Percentiles rank a stretch among this genome's conserved stretches.
Evolutionary conservation across 2,113 vertebrate species (phyloP).

Genomic region (Thamnaconus septentrionalis): DNA sequence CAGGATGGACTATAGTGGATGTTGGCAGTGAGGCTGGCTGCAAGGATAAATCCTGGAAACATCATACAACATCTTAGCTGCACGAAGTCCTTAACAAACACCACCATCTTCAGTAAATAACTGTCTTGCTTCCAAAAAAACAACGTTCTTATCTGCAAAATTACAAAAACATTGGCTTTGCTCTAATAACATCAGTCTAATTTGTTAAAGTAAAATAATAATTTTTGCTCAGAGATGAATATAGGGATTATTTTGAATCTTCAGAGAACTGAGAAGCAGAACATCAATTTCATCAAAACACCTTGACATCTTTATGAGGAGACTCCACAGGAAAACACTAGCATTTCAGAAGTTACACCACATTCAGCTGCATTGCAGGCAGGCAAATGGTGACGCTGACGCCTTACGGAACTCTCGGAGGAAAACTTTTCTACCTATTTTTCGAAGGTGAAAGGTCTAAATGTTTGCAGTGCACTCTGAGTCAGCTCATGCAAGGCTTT

Average conservation of each 20-base stretch:
- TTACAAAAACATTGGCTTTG: background rate
- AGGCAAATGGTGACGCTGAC: too few relatives aligned
- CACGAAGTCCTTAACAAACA: slow-evolving; percentile 56
- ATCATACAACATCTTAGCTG: slow-evolving; percentile 77
- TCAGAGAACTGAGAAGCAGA: slow-evolving; percentile 1
- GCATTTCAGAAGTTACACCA: too few relatives aligned
- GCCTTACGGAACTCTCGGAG: too few relatives aligned
- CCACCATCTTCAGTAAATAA: slow-evolving; percentile 13
- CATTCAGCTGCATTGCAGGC: too few relatives aligned
- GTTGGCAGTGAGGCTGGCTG: slow-evolving; percentile 93
- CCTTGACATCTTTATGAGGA: background rate
- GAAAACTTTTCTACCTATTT: too few relatives aligned
- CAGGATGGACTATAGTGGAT: slow-evolving; percentile 96
- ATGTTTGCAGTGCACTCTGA: too few relatives aligned
- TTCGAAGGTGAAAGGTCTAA: too few relatives aligned
- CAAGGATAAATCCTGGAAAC: slow-evolving; percentile 91
- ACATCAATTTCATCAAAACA: slow-evolving; percentile 5
- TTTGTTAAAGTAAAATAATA: background rate
- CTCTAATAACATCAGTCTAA: background rate
- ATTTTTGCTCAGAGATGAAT: too few relatives aligned
- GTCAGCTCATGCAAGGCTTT: background rate
- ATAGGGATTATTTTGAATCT: too few relatives aligned
- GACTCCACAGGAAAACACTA: too few relatives aligned
- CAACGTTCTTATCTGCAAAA: slow-evolving; percentile 9
- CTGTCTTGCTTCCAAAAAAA: background rate